Evolutionary conservation across 2,113 vertebrate species (phyloP).

Genomic region (Serinus canaria): DNA sequence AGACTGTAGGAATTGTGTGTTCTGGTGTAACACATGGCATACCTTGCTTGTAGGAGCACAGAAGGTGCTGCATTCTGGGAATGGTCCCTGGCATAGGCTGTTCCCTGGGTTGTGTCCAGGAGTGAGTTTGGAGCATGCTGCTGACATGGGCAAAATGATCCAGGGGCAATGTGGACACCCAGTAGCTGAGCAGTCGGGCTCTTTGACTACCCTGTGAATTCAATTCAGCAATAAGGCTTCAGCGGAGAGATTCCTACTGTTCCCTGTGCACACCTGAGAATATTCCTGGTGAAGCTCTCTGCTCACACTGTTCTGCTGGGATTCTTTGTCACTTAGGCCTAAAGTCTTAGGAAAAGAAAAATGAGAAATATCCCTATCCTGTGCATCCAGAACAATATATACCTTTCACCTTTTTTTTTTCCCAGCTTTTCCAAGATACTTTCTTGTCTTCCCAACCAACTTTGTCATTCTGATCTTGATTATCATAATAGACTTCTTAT

Average conservation of each 20-base stretch:
- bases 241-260: not conserved
- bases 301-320: not conserved
- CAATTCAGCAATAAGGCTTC: not conserved
- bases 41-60: not conserved
- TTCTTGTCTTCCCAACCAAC: not conserved
- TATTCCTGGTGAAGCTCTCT: not conserved
- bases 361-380: not conserved
- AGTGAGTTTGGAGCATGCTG: not conserved
- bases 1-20: not conserved
- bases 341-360: not conserved
- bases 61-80: not conserved
- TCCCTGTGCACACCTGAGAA: not conserved
- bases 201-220: not conserved
- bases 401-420: not conserved
- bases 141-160: not conserved
- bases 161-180: not conserved
- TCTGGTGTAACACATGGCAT: not conserved
- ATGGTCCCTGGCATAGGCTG: not conserved
- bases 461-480: not conserved
- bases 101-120: not conserved
- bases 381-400: not conserved
- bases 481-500: not conserved
- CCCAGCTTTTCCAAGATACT: not conserved
- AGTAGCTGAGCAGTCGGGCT: not conserved
- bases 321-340: not conserved